A percentile compares a stretch with the other conserved stretches of the same genome.
These are phyloP conservation scores for Nothobranchius kuhntae DNA, from an alignment of 2,113 vertebrate genomes.

Conservation along the genomic window DNA sequence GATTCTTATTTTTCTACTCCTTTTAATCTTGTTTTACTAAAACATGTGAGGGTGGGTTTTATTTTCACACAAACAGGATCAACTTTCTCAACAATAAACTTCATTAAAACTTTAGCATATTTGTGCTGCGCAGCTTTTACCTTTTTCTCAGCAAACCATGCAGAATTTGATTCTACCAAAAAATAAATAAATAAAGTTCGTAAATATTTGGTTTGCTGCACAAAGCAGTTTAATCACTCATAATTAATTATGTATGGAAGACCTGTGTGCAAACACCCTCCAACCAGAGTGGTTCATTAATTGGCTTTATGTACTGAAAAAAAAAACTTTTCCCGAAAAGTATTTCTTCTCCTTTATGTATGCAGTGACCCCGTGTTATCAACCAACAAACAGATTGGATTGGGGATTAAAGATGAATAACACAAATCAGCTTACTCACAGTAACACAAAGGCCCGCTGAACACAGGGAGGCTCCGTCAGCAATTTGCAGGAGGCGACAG, in stretches of 20 bases:
- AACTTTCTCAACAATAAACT: slow-evolving; percentile 52
- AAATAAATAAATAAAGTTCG: slow-evolving; percentile 5
- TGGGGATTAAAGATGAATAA: slow-evolving; percentile 58
- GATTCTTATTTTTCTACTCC: background rate
- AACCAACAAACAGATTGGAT: slow-evolving; percentile 56
- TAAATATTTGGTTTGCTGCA: slow-evolving; percentile 15
- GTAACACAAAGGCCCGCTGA: slow-evolving; percentile 54
- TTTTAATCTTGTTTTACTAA: slow-evolving; percentile 24
- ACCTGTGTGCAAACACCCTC: slow-evolving; percentile 16
- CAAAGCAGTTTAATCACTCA: slow-evolving; percentile 15
- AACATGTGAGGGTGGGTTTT: slow-evolving; percentile 14
- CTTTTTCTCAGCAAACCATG: slow-evolving; percentile 12
- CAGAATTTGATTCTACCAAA: slow-evolving; percentile 9
- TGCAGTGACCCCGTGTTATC: slow-evolving; percentile 55
- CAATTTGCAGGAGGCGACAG: slow-evolving; percentile 50
- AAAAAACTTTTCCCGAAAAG: slow-evolving; percentile 21
- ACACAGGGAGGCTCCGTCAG: slow-evolving; percentile 53
- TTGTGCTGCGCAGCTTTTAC: slow-evolving; percentile 22
- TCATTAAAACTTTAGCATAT: slow-evolving; percentile 44
- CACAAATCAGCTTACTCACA: slow-evolving; percentile 62
- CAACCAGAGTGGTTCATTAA: slow-evolving; percentile 18
- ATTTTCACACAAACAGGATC: slow-evolving; percentile 20
- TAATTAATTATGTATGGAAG: slow-evolving; percentile 28
- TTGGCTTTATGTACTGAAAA: slow-evolving; percentile 44
- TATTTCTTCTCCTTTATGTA: slow-evolving; percentile 22